Evolutionary conservation across 2,113 vertebrate genomes (phyloP).

Genomic region (Charina bottae): DNA sequence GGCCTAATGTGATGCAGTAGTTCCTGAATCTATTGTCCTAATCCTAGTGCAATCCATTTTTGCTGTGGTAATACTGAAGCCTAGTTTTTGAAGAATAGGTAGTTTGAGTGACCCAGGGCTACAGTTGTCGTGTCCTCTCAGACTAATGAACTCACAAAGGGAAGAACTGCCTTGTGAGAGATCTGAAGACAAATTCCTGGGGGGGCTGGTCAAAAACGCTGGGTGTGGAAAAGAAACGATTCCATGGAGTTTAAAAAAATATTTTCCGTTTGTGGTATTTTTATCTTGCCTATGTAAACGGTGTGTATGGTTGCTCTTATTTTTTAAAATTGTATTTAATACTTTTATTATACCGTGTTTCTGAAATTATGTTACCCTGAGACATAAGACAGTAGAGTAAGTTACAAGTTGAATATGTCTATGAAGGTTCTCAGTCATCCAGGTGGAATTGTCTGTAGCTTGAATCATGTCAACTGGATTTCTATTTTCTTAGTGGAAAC

Average conservation of each 20-base stretch:
- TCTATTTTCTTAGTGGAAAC: too few species aligned
- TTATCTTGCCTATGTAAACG: neutral
- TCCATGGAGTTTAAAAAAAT: neutral
- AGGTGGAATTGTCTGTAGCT: too few species aligned
- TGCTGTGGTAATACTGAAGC: neutral
- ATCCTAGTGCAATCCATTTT: neutral
- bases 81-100: neutral
- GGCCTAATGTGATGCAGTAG: neutral
- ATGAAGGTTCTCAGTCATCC: too few species aligned
- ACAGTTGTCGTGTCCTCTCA: neutral
- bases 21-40: neutral
- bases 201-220: neutral
- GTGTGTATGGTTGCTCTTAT: neutral
- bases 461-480: too few species aligned
- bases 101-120: too few species aligned
- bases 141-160: neutral
- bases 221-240: neutral
- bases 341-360: neutral
- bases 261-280: neutral
- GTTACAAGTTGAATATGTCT: neutral
- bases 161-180: neutral
- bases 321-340: neutral
- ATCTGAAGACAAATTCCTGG: neutral
- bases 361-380: neutral
- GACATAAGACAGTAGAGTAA: neutral